Base-by-base conservation (phyloP, 2,888 invertebrate genomes). In the Stenodema calcarata region DNA sequence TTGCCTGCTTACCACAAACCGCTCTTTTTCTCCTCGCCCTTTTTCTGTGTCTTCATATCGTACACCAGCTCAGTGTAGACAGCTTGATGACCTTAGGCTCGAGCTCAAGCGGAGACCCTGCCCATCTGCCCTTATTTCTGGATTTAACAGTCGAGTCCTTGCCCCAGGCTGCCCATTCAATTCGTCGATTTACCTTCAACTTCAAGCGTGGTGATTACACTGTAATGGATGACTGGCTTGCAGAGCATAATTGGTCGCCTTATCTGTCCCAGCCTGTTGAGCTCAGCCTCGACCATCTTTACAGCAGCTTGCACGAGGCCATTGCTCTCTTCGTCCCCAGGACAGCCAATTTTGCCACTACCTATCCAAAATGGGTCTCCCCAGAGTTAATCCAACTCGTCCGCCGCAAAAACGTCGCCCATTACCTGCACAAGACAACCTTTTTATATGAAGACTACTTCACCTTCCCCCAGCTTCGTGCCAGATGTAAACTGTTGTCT, bases 1-100 rank as follows among this genome's bases (percentile, higher is more conserved):
- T 30, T 41, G n/a, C 16, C 18, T 76, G 76, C 76, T 76, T 11
- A 76, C 76, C n/a, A 11, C 76, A 35, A 76, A 76, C 76, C 35
- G 16, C 76, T 76, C 76, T 76, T 11, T 76, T n/a, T 76, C 76
- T 41, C 76, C 30, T 76, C 76, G 76, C 35, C 41, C 76, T 41
- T 76, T 76, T 76, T 41, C 76, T 18, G 7, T 35, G 76, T 30
- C 76, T 76, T 76, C 76, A 9, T 9, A 76, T 76, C 41, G 76
- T n/a, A 76, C 41, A 76, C 76, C 76, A 41, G 41, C 76, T n/a
- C 76, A 76, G 41, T 76, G 76, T 76, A 76, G 18, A 35, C 76
- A 76, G 76, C 76, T 76, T n/a, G 41, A 76, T n/a, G 41, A 7
- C 30, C 76, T 41, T n/a, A 30, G 30, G 76, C n/a, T 76, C 12